Evolutionary conservation across 2,888 invertebrate genomes (phyloP).

Genomic region (Mechanitis messenoides): DNA sequence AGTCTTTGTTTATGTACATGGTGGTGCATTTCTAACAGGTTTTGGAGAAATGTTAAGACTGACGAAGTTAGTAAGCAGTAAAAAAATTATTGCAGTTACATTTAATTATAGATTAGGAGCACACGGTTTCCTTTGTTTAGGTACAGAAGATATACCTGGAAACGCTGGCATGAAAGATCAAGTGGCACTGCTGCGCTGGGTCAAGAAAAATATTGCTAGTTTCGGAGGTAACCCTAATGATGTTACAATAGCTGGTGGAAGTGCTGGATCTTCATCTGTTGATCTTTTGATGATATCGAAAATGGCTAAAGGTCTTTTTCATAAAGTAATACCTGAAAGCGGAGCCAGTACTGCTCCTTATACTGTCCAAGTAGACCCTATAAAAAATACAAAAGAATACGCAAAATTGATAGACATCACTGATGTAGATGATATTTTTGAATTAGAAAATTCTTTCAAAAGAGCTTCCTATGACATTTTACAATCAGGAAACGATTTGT

Average conservation of each 20-base stretch:
- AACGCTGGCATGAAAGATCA: too few relatives aligned
- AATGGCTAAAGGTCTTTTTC: conserved; percentile 32
- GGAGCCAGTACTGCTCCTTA: conserved; percentile 28
- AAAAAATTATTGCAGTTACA: conserved; percentile 36
- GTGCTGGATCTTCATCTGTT: conserved; percentile 49
- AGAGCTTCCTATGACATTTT: conserved; percentile 35
- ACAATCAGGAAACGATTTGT: conserved; percentile 34
- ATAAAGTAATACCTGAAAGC: conserved; percentile 33
- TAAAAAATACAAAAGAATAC: conserved; percentile 9
- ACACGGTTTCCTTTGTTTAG: too few relatives aligned
- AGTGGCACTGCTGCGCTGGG: too few relatives aligned
- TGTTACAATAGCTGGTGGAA: conserved; percentile 44
- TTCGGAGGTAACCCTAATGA: conserved; percentile 43
- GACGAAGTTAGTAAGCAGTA: conserved; percentile 36
- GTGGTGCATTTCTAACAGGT: conserved; percentile 53
- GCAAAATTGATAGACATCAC: conserved; percentile 32
- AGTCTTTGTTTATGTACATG: background rate
- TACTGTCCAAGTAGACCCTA: conserved; percentile 31
- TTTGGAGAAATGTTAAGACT: conserved; percentile 37
- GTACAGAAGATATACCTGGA: too few relatives aligned
- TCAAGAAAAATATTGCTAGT: too few relatives aligned
- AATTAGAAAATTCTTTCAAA: conserved; percentile 41
- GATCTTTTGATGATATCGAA: conserved; percentile 49
- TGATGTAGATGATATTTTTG: conserved; percentile 20
- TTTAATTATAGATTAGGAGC: too few relatives aligned